These are phyloP conservation scores for Acanthaster planci DNA, from an alignment of 35 echinoderm and acorn worm species.

Conservation along the genomic window DNA sequence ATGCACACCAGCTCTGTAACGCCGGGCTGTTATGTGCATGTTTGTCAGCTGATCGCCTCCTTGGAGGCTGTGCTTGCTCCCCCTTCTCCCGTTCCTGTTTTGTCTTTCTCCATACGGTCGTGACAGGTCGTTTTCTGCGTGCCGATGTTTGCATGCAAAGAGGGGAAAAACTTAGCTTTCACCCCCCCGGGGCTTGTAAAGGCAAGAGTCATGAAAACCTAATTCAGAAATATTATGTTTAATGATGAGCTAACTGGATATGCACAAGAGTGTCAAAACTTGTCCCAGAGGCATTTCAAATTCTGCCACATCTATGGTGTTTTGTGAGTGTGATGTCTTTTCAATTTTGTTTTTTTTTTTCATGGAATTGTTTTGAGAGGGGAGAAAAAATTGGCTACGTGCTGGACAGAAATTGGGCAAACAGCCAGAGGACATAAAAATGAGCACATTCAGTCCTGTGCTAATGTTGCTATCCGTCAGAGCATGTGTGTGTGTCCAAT, in stretches of 20 bases:
- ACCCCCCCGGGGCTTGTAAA: not conserved
- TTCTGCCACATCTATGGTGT: too few relatives aligned
- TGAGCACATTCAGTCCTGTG: too few relatives aligned
- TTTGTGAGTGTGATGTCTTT: too few relatives aligned
- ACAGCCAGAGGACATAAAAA: too few relatives aligned
- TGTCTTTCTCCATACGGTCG: not conserved
- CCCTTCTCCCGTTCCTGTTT: not conserved
- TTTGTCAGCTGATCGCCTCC: conserved; percentile 1
- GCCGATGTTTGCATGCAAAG: not conserved
- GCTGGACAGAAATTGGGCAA: too few relatives aligned
- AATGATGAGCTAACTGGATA: too few relatives aligned
- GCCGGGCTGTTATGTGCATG: not conserved
- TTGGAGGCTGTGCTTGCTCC: not conserved
- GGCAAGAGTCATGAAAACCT: not conserved
- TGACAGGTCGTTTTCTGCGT: not conserved
- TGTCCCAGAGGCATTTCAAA: too few relatives aligned
- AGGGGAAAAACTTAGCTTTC: not conserved
- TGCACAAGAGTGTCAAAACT: too few relatives aligned
- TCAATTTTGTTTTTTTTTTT: too few relatives aligned
- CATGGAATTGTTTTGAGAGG: too few relatives aligned
- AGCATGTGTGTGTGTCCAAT: conserved; percentile 18
- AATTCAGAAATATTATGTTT: not conserved
- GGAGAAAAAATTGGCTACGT: too few relatives aligned
- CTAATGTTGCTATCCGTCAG: not conserved
- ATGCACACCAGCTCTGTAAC: not conserved